These are phyloP conservation scores for Drosophila albomicans DNA, from an alignment of 1,140 invertebrate species.

Conservation along the genomic window DNA sequence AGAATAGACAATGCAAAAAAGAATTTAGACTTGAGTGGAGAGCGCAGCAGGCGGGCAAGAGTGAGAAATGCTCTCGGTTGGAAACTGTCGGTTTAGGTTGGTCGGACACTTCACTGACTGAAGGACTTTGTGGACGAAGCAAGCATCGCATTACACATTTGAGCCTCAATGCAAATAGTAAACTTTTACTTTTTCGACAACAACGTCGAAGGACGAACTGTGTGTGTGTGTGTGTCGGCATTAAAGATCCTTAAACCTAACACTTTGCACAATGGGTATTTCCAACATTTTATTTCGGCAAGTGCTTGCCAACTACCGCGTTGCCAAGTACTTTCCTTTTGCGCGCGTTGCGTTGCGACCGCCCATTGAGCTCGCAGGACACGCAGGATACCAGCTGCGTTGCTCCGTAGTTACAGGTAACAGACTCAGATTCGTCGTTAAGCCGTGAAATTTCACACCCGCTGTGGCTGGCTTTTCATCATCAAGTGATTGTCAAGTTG, in stretches of 20 bases:
- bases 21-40: constrained; percentile 53
- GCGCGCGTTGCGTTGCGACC: constrained; percentile 12
- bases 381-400: constrained; percentile 21
- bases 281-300: constrained; percentile 56
- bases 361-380: constrained; percentile 41
- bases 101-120: constrained; percentile 59
- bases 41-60: constrained; percentile 13
- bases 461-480: constrained; percentile 67
- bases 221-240: constrained; percentile 49
- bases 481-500: constrained; percentile 54
- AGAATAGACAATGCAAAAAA: constrained; percentile 41
- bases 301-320: constrained; percentile 58
- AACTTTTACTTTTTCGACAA: constrained; percentile 30
- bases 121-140: constrained; percentile 48
- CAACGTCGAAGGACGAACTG: constrained; percentile 49
- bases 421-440: constrained; percentile 10
- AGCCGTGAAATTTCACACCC: constrained; percentile 78
- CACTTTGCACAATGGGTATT: constrained; percentile 55
- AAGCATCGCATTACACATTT: constrained; percentile 20
- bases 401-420: constrained; percentile 40
- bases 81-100: no score
- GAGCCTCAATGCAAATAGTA: constrained; percentile 15
- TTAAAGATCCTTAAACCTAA: constrained; percentile 53
- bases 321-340: constrained; percentile 5
- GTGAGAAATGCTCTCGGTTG: no score